Conservation (phyloP, 2,888 invertebrate genomes). For the Aporophyla nigra region DNA sequence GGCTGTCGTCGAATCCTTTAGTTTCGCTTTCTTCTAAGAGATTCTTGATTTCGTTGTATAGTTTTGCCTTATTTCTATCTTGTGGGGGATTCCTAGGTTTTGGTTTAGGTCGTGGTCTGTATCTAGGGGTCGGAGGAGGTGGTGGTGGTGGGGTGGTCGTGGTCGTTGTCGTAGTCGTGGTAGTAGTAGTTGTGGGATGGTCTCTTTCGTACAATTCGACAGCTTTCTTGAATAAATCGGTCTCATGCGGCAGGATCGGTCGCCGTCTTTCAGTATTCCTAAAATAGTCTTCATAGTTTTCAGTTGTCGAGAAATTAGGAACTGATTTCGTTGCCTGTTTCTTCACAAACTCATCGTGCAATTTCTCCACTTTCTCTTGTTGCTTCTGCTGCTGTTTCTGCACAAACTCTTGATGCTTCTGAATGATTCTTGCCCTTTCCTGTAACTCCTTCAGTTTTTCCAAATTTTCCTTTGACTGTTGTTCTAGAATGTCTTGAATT, state of each 20-base stretch:
- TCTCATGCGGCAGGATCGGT: slow-evolving; percentile 92
- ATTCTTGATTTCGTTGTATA: slow-evolving; percentile 91
- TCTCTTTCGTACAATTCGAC: slow-evolving; percentile 92
- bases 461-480: slow-evolving; percentile 91
- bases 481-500: slow-evolving; percentile 91
- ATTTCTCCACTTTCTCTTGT: slow-evolving; percentile 93
- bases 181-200: slow-evolving; percentile 93
- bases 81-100: slow-evolving; percentile 86
- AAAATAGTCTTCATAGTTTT: slow-evolving; percentile 83
- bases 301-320: slow-evolving; percentile 89
- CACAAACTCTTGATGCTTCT: slow-evolving; percentile 94
- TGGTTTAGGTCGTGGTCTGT: slow-evolving; percentile 80
- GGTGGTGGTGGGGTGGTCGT: slow-evolving; percentile 84
- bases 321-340: slow-evolving; percentile 93
- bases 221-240: slow-evolving; percentile 92
- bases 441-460: slow-evolving; percentile 93
- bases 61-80: slow-evolving; percentile 90
- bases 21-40: slow-evolving; percentile 91
- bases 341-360: slow-evolving; percentile 93
- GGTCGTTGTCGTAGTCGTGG: slow-evolving; percentile 92
- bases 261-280: slow-evolving; percentile 86
- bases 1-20: slow-evolving; percentile 88
- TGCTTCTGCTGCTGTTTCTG: slow-evolving; percentile 95
- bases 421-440: slow-evolving; percentile 93
- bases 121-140: slow-evolving; percentile 81